phyloP scores from a whole-genome alignment of 2,888 invertebrate species.

The Latrodectus elegans region DNA sequence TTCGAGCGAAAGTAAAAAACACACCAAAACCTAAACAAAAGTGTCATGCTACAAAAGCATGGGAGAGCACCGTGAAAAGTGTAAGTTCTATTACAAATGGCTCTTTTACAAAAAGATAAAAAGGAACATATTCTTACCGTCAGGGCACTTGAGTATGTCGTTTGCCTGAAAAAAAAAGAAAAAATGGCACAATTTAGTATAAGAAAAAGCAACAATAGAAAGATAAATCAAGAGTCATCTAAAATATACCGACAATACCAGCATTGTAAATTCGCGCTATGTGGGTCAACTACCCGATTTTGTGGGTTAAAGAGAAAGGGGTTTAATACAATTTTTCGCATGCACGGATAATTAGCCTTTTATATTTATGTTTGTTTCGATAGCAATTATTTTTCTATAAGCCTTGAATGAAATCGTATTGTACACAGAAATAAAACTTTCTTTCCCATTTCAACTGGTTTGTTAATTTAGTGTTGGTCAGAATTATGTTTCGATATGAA shows the following conservation, averaged over 20 bases:
- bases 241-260: conserved; percentile 41
- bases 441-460: not conserved
- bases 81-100: conserved; percentile 12
- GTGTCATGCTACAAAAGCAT: not conserved
- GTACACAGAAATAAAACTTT: not conserved
- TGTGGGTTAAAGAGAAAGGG: conserved; percentile 30
- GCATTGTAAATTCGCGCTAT: conserved; percentile 34
- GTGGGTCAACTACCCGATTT: conserved; percentile 55
- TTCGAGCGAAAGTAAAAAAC: not conserved
- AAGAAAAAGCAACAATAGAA: conserved; percentile 50
- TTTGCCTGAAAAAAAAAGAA: conserved; percentile 64
- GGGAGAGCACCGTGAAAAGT: conserved; percentile 1
- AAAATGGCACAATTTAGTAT: conserved; percentile 43
- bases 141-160: conserved; percentile 67
- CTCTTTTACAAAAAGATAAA: conserved; percentile 13
- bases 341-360: conserved; percentile 25
- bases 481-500: not conserved
- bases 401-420: not conserved
- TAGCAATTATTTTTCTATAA: not conserved
- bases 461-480: not conserved
- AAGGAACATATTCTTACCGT: conserved; percentile 56
- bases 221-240: conserved; percentile 43
- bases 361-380: not conserved
- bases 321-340: not conserved
- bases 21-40: not conserved